These are phyloP conservation scores for Muscina levida DNA, from an alignment of 2,888 invertebrate species.

Conservation along the genomic window DNA sequence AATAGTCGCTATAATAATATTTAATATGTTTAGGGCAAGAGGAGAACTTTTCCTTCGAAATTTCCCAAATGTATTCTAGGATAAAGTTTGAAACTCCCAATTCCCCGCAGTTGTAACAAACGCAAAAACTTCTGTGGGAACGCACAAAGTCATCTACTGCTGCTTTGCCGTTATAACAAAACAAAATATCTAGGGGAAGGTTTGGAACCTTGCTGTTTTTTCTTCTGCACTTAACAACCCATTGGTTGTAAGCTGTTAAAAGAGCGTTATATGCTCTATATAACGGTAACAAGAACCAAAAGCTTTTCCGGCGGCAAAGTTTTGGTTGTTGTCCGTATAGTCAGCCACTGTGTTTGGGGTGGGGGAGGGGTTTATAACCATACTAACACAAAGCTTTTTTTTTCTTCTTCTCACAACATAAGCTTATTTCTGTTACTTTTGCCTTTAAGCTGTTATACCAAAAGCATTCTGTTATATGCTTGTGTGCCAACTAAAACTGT, in stretches of 20 bases:
- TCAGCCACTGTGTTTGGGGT: not conserved
- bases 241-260: not conserved
- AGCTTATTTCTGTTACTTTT: slow-evolving; percentile 21
- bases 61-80: not conserved
- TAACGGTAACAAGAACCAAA: not conserved
- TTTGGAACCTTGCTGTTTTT: slow-evolving; percentile 6
- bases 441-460: slow-evolving; percentile 33
- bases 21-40: not conserved
- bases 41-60: not conserved
- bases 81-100: not conserved
- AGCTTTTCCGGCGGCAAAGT: not conserved
- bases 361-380: slow-evolving; percentile 21
- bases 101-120: slow-evolving; percentile 6
- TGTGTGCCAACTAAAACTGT: slow-evolving; percentile 13
- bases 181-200: slow-evolving; percentile 17
- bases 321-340: not conserved
- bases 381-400: slow-evolving; percentile 20
- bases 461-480: not conserved
- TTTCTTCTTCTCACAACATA: too few species aligned
- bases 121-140: slow-evolving; percentile 20
- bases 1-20: slow-evolving; percentile 15
- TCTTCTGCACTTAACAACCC: not conserved
- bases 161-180: slow-evolving; percentile 4
- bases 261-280: slow-evolving; percentile 2
- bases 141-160: not conserved